Conservation (phyloP, 2,797 vertebrate genomes). For the Corythornis leucogaster region DNA sequence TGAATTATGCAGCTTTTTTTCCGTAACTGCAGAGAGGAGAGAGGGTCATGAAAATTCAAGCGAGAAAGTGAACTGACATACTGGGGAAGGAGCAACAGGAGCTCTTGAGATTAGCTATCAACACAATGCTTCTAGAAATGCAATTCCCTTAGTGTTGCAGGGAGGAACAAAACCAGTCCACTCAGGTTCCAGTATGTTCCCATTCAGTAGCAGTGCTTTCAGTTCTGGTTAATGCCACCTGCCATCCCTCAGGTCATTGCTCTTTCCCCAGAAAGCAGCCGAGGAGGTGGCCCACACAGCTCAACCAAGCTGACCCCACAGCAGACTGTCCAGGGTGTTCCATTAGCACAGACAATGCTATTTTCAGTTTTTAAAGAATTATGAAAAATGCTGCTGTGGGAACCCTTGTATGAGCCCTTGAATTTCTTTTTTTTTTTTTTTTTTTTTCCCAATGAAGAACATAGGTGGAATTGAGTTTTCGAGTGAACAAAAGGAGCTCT, state of each 20-base stretch:
- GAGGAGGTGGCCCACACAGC: not conserved
- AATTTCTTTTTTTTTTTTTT: not conserved
- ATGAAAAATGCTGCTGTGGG: not conserved
- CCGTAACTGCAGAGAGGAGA: not conserved
- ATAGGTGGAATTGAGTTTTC: not conserved
- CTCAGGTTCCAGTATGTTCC: not conserved
- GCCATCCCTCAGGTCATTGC: too few species aligned
- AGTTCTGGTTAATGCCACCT: not conserved
- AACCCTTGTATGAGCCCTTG: not conserved
- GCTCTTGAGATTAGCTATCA: not conserved
- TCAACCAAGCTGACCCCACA: not conserved
- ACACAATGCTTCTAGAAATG: not conserved
- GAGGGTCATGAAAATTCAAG: not conserved
- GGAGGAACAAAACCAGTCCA: accelerated
- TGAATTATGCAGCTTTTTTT: not conserved
- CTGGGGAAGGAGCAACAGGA: not conserved
- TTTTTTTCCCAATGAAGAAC: not conserved
- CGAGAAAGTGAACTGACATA: not conserved
- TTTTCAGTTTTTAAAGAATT: not conserved
- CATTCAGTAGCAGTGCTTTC: not conserved
- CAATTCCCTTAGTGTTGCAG: not conserved
- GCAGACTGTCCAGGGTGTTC: not conserved
- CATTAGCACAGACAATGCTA: not conserved
- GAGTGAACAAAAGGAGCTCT: not conserved
- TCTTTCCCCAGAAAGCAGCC: not conserved